Conservation (phyloP, 2,113 vertebrate species). For the Scomber japonicus region DNA sequence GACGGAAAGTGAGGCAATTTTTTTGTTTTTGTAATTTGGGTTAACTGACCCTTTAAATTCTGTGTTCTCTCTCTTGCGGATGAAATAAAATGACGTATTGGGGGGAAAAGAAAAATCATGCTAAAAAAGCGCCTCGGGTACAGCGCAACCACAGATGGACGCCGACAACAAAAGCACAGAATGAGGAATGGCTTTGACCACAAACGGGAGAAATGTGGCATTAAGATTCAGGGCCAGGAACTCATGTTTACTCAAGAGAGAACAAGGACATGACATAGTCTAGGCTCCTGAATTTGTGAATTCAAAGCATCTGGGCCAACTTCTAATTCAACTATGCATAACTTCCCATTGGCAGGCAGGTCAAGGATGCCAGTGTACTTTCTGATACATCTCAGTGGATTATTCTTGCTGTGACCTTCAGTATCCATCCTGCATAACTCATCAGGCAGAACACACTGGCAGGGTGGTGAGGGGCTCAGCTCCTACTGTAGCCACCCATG, state of each 20-base stretch:
- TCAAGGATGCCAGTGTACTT: constrained; percentile 45
- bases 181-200: constrained; percentile 37
- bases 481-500: neutral
- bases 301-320: constrained; percentile 54
- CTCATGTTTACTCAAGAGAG: constrained; percentile 55
- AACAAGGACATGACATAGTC: constrained; percentile 63
- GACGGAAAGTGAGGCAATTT: neutral
- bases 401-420: constrained; percentile 50
- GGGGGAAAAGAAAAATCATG: neutral
- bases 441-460: constrained; percentile 19
- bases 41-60: neutral
- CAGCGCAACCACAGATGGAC: neutral
- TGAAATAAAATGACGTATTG: neutral
- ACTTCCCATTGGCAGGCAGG: constrained; percentile 42
- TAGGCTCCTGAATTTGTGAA: constrained; percentile 63
- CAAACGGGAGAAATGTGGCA: constrained; percentile 40
- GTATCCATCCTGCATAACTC: constrained; percentile 29
- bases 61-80: neutral
- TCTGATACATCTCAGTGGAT: constrained; percentile 53
- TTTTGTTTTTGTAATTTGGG: neutral
- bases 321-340: constrained; percentile 62
- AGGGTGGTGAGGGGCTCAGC: neutral
- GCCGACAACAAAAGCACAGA: constrained; percentile 30
- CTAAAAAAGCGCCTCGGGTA: neutral
- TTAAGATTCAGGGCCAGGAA: constrained; percentile 50